Base-by-base conservation (phyloP, 2,888 invertebrate species). In the Nephrotoma appendiculata region DNA sequence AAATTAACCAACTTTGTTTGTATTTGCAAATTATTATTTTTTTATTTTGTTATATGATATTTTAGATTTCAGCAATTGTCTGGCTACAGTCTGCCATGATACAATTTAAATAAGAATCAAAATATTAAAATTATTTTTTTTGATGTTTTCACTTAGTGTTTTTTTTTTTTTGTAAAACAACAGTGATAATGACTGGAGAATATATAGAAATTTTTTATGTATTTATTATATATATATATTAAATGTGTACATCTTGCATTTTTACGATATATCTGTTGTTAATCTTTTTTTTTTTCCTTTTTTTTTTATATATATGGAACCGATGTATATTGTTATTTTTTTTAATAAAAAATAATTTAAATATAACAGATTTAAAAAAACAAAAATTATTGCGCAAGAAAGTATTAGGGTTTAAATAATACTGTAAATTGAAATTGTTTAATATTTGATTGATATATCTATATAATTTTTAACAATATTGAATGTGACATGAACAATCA, bases 121-220 rank as follows among this genome's bases (percentile, higher is more conserved):
- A 86, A 86, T 48, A 48, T 52, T 86, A 48, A 31, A 52, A 86
- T 4, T 83, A 86, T 85, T 86, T 83, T 86, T 86, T 86, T 87
- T 88, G 89, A 88, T 71, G 31, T 71, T 71, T 71, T 71, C 71
- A 71, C 71, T 71, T 89, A 90, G 42, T 84, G 84, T 84, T 84
- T 84, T 83, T 84, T n/a, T n/a, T 84, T 84, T 83, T 71, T 31
- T 71, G 19, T 9, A 89, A 89, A 90, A 90, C 90, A 90, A 90
- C 90, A 91, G 92, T 90, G 90, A 89, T 91, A 92, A 91, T 91
- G 91, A 91, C 91, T 91, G 91, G 91, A 91, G 91, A 91, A 89
- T 87, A 15, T 87, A 88, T 87, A 86, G 87, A 87, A 83, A 86
- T 87, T 88, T 86, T 87, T 87, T 87, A 87, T 86, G 86, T 87